Conservation (phyloP, 2,113 vertebrate species). For the Python bivittatus region DNA sequence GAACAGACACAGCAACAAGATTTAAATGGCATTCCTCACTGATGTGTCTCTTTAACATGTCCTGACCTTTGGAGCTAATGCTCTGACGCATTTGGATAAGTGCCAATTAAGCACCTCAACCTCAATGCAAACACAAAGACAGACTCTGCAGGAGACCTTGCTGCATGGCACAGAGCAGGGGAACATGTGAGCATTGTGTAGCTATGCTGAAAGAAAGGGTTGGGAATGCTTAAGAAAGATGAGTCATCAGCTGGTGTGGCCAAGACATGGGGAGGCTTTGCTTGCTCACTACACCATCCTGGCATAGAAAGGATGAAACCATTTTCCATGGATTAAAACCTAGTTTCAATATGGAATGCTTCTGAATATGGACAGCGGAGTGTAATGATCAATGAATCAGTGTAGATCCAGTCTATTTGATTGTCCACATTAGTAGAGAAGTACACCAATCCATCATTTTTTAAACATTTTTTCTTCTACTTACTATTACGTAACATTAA, state of each 20-base stretch:
- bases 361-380: background rate
- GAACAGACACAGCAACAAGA: background rate
- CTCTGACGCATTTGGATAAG: constrained; percentile 21
- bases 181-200: background rate
- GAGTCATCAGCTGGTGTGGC: background rate
- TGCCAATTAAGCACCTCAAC: constrained; percentile 10
- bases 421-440: background rate
- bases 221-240: background rate
- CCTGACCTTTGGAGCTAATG: constrained; percentile 17
- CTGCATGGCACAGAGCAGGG: background rate
- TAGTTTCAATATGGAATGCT: background rate
- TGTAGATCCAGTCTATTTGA: background rate
- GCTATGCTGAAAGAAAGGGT: background rate
- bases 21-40: background rate
- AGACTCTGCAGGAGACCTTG: background rate
- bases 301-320: background rate
- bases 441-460: background rate
- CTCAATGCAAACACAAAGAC: background rate
- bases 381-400: background rate
- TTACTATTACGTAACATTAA: background rate
- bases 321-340: background rate
- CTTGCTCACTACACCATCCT: background rate
- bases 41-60: constrained; percentile 1
- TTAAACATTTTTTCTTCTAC: background rate
- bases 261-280: background rate